phyloP scores from a whole-genome alignment of 1,140 invertebrate species.

The Sipha flava region DNA sequence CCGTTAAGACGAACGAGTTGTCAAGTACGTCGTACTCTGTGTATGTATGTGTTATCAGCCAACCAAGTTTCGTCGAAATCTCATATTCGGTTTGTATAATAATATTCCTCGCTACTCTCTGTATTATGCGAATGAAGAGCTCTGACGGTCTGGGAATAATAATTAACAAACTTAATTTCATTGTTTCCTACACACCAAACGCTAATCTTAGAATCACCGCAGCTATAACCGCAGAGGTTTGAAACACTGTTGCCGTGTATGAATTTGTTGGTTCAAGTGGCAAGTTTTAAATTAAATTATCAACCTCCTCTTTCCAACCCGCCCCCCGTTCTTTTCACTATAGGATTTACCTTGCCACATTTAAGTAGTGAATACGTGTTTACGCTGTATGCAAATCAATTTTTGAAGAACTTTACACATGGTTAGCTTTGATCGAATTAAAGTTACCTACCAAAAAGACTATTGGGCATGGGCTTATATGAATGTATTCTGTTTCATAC shows the following conservation, averaged over 20 bases:
- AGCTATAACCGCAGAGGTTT: background rate
- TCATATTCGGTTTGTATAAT: background rate
- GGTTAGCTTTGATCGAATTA: too few species aligned
- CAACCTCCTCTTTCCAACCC: background rate
- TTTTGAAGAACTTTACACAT: background rate
- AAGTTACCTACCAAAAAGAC: background rate
- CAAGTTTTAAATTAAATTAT: conserved; percentile 19
- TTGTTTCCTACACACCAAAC: background rate
- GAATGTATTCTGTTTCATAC: too few species aligned
- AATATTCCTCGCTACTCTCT: background rate
- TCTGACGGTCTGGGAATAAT: background rate
- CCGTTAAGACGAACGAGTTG: conserved; percentile 11
- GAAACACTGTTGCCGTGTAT: background rate
- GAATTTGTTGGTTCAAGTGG: conserved; percentile 16
- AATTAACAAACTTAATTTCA: conserved; percentile 29
- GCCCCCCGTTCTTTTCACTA: too few species aligned
- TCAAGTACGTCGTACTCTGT: background rate
- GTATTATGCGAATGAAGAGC: background rate
- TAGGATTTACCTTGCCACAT: background rate
- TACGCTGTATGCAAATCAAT: background rate
- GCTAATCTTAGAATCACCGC: conserved; percentile 17
- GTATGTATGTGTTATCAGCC: conserved; percentile 8
- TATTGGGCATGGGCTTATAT: too few species aligned
- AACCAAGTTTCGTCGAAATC: background rate
- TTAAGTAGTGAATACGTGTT: too few species aligned